Percentiles rank a stretch among this genome's conserved stretches.
These are phyloP conservation scores for Metaphire vulgaris DNA, from an alignment of 1,140 invertebrate species.

Conservation along the genomic window DNA sequence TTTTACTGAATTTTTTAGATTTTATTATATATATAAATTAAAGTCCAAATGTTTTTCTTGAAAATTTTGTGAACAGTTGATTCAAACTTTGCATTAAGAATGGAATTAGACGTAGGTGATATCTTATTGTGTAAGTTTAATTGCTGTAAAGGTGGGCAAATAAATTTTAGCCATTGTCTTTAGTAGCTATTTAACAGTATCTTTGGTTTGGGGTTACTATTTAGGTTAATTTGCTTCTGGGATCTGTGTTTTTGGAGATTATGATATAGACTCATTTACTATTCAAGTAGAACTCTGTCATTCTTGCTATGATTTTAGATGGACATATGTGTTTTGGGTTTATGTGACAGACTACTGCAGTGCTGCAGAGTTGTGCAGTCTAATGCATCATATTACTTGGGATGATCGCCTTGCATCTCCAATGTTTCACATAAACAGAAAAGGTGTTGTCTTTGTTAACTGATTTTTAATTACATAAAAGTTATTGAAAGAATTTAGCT, in stretches of 20 bases:
- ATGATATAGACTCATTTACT: background rate
- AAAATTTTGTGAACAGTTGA: too few relatives aligned
- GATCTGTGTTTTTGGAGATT: too few relatives aligned
- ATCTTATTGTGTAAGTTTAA: background rate
- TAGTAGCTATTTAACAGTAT: background rate
- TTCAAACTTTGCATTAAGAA: too few relatives aligned
- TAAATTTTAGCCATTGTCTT: background rate
- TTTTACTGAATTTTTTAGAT: too few relatives aligned
- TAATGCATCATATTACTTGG: slow-evolving; percentile 31
- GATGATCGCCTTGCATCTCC: slow-evolving; percentile 30
- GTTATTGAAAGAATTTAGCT: background rate
- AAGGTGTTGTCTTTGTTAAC: slow-evolving; percentile 21
- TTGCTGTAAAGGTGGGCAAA: background rate
- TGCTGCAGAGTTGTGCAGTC: slow-evolving; percentile 24
- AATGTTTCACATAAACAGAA: slow-evolving; percentile 29
- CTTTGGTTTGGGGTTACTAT: too few relatives aligned
- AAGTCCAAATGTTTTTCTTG: too few relatives aligned
- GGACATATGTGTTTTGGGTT: slow-evolving; percentile 34
- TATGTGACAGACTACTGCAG: slow-evolving; percentile 33
- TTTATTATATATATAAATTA: too few relatives aligned
- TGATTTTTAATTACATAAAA: background rate
- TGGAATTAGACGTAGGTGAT: background rate
- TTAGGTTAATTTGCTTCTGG: too few relatives aligned
- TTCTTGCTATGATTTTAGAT: too few relatives aligned
- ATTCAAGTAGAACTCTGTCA: too few relatives aligned